These are phyloP conservation scores for Pseudorectes ferrugineus DNA, from an alignment of 2,113 vertebrate genomes.

Conservation along the genomic window DNA sequence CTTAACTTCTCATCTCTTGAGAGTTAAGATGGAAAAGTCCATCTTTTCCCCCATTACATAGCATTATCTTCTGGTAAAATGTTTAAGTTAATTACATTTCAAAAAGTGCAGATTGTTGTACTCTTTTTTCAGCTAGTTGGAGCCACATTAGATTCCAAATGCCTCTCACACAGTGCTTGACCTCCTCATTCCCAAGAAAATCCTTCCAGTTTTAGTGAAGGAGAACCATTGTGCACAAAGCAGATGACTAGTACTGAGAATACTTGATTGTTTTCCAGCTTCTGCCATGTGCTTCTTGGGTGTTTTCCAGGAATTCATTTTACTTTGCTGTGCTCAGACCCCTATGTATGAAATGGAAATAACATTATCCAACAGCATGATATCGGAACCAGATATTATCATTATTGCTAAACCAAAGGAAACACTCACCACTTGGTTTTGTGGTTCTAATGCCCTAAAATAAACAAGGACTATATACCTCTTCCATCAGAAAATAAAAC, in stretches of 20 bases:
- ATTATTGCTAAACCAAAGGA: not conserved
- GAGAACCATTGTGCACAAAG: not conserved
- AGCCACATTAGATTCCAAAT: not conserved
- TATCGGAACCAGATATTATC: not conserved
- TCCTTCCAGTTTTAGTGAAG: conserved; percentile 20
- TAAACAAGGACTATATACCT: not conserved
- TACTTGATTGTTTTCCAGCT: conserved; percentile 32
- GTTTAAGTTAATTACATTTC: not conserved
- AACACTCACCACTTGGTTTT: not conserved
- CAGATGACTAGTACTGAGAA: conserved; percentile 27
- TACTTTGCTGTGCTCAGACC: not conserved
- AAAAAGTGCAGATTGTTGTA: not conserved
- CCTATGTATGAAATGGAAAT: not conserved
- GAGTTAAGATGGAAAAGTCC: too few relatives aligned
- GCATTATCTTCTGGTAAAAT: not conserved
- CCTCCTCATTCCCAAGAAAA: not conserved
- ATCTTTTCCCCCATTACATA: not conserved
- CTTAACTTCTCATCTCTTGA: not conserved
- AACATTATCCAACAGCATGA: not conserved
- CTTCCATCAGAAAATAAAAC: not conserved
- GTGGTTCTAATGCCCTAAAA: not conserved
- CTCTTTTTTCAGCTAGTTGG: not conserved
- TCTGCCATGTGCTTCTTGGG: conserved; percentile 19
- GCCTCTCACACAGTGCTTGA: not conserved
- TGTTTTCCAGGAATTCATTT: conserved; percentile 17